phyloP scores from a whole-genome alignment of 2,797 vertebrate genomes.

The Pseudochirops cupreus region DNA sequence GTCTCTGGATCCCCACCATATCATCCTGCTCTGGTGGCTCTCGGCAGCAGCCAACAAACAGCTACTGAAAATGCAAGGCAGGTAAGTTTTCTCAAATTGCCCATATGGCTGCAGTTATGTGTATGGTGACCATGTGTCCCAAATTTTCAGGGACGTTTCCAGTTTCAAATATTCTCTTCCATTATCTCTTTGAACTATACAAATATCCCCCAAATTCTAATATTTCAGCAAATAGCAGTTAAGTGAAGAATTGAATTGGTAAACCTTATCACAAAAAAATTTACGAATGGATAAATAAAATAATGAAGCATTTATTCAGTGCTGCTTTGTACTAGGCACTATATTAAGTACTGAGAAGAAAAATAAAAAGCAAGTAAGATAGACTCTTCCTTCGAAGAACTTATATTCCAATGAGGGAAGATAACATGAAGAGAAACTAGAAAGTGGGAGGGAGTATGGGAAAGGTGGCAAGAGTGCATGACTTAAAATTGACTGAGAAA shows the following conservation, averaged over 20 bases:
- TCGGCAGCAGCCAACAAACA: conserved; percentile 13
- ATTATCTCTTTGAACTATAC: not conserved
- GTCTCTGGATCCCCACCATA: conserved; percentile 20
- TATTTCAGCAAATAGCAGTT: not conserved
- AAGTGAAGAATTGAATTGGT: not conserved
- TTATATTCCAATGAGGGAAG: not conserved
- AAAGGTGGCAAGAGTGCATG: not conserved
- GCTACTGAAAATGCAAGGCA: not conserved
- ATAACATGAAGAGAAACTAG: not conserved
- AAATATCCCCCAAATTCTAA: not conserved
- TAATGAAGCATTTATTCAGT: not conserved
- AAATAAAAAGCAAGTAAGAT: not conserved
- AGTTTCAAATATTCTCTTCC: not conserved
- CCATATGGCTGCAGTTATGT: not conserved
- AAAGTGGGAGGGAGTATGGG: not conserved
- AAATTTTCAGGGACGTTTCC: not conserved
- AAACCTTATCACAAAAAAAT: not conserved
- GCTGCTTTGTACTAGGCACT: not conserved
- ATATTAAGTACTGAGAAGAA: not conserved
- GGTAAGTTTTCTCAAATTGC: conserved; percentile 29
- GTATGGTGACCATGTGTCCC: not conserved
- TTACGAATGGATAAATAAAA: not conserved
- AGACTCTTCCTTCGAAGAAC: not conserved
- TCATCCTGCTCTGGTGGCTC: not conserved
- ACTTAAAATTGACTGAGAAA: not conserved